phyloP scores from a whole-genome alignment of 2,797 vertebrate species.

The Peromyscus eremicus region DNA sequence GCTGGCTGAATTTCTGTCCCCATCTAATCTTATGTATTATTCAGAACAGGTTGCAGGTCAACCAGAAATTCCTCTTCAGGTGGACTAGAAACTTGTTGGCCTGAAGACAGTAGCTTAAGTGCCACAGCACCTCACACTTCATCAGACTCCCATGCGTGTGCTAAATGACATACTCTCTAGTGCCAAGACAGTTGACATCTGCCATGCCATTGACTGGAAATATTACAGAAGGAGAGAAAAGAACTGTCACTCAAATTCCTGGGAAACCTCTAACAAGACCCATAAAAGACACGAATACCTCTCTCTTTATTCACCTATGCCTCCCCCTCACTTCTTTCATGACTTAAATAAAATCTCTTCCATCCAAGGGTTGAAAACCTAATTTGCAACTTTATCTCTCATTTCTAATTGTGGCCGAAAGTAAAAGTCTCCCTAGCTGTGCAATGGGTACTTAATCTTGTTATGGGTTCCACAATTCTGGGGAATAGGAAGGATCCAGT shows the following conservation, averaged over 20 bases:
- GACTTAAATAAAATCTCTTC: neutral
- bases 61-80: neutral
- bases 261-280: too few relatives aligned
- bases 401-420: neutral
- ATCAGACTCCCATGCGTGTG: neutral
- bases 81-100: neutral
- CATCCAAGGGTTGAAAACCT: neutral
- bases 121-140: neutral
- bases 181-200: neutral
- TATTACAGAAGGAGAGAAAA: neutral
- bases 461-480: neutral
- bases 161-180: neutral
- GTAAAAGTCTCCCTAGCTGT: neutral
- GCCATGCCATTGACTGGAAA: neutral
- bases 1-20: neutral
- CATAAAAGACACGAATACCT: neutral
- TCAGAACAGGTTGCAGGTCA: neutral
- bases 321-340: neutral
- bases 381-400: neutral
- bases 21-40: neutral
- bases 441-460: neutral
- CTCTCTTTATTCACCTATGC: neutral
- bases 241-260: neutral
- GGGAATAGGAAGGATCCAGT: neutral
- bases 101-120: neutral